A percentile compares a stretch with the other conserved stretches of the same genome.
phyloP scores from a whole-genome alignment of 1,140 invertebrate species.

The Oreohelix idahoensis region DNA sequence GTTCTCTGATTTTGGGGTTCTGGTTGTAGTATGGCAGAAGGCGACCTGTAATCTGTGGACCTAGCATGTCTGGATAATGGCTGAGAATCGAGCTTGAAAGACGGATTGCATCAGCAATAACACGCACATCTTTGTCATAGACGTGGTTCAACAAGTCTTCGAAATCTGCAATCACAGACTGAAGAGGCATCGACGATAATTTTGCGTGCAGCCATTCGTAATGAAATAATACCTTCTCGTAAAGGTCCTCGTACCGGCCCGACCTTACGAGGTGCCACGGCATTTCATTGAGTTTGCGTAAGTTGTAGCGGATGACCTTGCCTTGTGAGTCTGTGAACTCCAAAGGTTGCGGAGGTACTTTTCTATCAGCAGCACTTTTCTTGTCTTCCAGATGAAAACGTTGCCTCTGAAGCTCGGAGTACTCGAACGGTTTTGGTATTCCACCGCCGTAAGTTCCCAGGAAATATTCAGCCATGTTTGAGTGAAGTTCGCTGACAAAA shows the following conservation, averaged over 20 bases:
- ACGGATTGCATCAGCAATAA: slow-evolving; percentile 94
- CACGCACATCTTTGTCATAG: slow-evolving; percentile 85
- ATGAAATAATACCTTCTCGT: slow-evolving; percentile 90
- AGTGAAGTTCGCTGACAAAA: slow-evolving; percentile 96
- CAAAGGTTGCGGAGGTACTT: slow-evolving; percentile 95
- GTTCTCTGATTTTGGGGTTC: slow-evolving; percentile 81
- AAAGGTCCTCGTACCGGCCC: slow-evolving; percentile 91
- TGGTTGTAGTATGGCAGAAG: slow-evolving; percentile 81
- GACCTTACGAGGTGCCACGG: slow-evolving; percentile 95
- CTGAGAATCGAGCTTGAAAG: slow-evolving; percentile 81
- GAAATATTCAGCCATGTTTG: slow-evolving; percentile 97
- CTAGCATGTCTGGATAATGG: slow-evolving; percentile 94
- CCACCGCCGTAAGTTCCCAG: slow-evolving; percentile 87
- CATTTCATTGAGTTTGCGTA: slow-evolving; percentile 81
- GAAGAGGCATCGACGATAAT: slow-evolving; percentile 93
- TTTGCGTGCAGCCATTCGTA: slow-evolving; percentile 98
- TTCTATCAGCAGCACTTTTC: slow-evolving; percentile 93
- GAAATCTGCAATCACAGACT: slow-evolving; percentile 92
- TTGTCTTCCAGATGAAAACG: slow-evolving; percentile 82
- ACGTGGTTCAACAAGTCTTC: slow-evolving; percentile 92
- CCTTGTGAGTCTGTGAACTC: slow-evolving; percentile 93
- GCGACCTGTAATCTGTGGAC: slow-evolving; percentile 92
- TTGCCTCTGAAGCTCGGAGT: slow-evolving; percentile 94
- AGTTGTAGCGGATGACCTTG: slow-evolving; percentile 75
- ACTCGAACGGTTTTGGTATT: slow-evolving; percentile 94